Conservation (phyloP, 2,888 invertebrate species). For the Acleris laterana region DNA sequence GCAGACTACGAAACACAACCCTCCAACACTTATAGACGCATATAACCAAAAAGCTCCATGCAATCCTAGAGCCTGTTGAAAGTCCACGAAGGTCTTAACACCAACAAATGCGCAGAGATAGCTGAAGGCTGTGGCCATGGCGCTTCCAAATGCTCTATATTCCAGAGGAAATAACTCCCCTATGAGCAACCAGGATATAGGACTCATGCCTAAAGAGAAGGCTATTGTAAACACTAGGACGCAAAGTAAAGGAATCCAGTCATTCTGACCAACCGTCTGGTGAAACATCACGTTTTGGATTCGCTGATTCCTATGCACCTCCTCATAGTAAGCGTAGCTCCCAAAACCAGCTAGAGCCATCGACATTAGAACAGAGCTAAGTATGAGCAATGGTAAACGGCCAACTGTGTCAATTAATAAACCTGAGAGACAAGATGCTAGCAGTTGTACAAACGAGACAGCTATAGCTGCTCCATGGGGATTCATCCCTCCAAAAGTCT, state of each 20-base stretch:
- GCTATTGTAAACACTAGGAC: conserved; percentile 93
- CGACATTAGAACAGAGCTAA: conserved; percentile 93
- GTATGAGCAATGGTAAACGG: conserved; percentile 91
- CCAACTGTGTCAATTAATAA: conserved; percentile 94
- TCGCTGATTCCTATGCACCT: conserved; percentile 84
- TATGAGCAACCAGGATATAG: conserved; percentile 93
- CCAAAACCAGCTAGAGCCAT: conserved; percentile 94
- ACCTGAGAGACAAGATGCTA: conserved; percentile 93
- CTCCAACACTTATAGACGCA: conserved; percentile 91
- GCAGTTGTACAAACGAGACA: conserved; percentile 92
- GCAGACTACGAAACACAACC: conserved; percentile 92
- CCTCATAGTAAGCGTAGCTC: conserved; percentile 92
- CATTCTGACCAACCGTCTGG: conserved; percentile 85
- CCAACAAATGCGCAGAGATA: conserved; percentile 94
- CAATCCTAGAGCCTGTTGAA: conserved; percentile 89
- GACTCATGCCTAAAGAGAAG: conserved; percentile 94
- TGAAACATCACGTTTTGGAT: conserved; percentile 81
- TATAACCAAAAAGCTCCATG: conserved; percentile 96
- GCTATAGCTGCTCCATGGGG: conserved; percentile 94
- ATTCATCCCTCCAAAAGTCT: conserved; percentile 92
- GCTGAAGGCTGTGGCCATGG: conserved; percentile 93
- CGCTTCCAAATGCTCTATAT: conserved; percentile 93
- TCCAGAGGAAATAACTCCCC: conserved; percentile 93
- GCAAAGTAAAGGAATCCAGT: conserved; percentile 93
- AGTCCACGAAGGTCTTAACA: conserved; percentile 94